These are phyloP conservation scores for Apamea epomidion DNA, from an alignment of 2,888 invertebrate genomes.

Conservation along the genomic window DNA sequence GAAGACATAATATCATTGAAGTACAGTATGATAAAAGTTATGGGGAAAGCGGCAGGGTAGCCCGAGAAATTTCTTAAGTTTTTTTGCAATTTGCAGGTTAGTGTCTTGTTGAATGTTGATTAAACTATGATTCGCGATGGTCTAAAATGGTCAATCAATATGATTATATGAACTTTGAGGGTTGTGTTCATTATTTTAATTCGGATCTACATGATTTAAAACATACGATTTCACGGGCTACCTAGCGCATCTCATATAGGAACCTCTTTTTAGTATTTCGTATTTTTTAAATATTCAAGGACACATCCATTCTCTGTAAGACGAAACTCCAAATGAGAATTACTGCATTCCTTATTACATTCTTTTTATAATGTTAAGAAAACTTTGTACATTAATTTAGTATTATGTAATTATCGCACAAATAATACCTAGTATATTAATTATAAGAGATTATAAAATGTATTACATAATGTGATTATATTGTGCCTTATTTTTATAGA, in stretches of 20 bases:
- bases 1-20: conserved; percentile 2
- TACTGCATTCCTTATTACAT: conserved; percentile 78
- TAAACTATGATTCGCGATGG: not conserved
- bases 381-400: conserved; percentile 64
- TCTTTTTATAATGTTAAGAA: conserved; percentile 55
- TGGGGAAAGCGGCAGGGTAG: not conserved
- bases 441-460: conserved; percentile 71
- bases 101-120: not conserved
- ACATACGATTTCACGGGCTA: not conserved
- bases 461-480: conserved; percentile 78
- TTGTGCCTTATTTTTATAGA: conserved; percentile 82
- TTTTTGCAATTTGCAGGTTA: not conserved
- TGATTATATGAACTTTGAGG: not conserved
- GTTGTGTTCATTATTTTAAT: not conserved
- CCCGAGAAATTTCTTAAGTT: not conserved
- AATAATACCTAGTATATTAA: conserved; percentile 64
- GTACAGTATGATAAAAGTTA: conserved; percentile 10
- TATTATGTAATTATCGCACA: conserved; percentile 70
- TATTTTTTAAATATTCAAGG: not conserved
- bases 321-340: conserved; percentile 71
- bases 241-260: not conserved
- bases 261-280: not conserved
- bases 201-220: not conserved
- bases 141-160: not conserved
- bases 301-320: conserved; percentile 33